Base-by-base conservation (phyloP, 2,113 vertebrate species). In the Xerus inauris region DNA sequence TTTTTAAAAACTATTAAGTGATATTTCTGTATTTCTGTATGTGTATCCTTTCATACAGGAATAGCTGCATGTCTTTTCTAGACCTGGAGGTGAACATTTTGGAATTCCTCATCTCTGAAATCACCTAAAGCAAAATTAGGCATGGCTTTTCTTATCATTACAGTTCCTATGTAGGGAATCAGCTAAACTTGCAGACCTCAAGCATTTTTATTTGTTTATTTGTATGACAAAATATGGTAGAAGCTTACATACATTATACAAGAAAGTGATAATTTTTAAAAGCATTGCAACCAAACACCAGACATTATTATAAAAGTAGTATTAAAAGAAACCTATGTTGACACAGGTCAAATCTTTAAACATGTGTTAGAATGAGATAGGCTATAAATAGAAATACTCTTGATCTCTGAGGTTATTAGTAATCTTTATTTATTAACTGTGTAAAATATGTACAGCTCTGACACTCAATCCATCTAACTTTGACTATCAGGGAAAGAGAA, bases 351-450 rank as follows among this genome's bases (percentile, higher is more conserved):
- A 72, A 42, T 75, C 30, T 69, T 91, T 76, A 64, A 95, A 67
- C 32, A 28, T 10, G 62, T 5, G 19, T 75, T 80, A 94, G 75
- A 92, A 91, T 45, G 87, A 87, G 65, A 84, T 38, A 84, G 30
- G 51, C 94, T 97, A 83, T 40, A 45, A 83, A 38, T 62, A 83
- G 64, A 95, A 86, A 91, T 72, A 51, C 13, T 91, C 95, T 96
- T 89, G 49, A 45, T 91, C 51, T 85, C 88, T 89, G 80, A 91
- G 49, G 71, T 91, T 77, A 89, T 91, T 65, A 45, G 49, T 38
- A 73, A 79, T 76, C 59, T 84, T 93, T 89, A 47, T 91, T 93
- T 65, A 72, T 89, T 32, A 57, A 81, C 85, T 75, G 75, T 51
- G 10, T 38, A 62, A 69, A 94, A 45, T n/a, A 42, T 1, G 14